Conservation (phyloP, 1,140 invertebrate species). For the Heliconius nattereri region DNA sequence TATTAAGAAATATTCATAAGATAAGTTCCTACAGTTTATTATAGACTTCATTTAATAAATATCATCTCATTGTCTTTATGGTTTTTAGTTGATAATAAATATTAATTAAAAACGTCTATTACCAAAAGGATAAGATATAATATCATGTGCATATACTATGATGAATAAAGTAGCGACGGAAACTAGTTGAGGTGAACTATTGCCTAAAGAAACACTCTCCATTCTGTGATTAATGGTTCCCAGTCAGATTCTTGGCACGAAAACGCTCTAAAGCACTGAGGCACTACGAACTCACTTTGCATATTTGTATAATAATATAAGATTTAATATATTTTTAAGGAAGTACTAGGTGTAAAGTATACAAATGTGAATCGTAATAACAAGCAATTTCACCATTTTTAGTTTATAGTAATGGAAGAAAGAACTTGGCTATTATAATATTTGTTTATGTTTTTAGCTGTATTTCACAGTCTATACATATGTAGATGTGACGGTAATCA, state of each 20-base stretch:
- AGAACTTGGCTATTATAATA: background rate
- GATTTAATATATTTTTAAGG: slow-evolving; percentile 6
- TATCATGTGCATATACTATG: background rate
- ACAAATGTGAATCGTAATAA: background rate
- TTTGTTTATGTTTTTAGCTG: background rate
- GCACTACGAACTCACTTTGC: slow-evolving; percentile 14
- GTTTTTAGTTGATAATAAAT: too few species aligned
- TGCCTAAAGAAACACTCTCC: slow-evolving; percentile 28
- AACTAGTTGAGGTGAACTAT: slow-evolving; percentile 12
- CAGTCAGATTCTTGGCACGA: slow-evolving; percentile 30
- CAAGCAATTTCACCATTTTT: background rate
- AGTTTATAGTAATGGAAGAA: background rate
- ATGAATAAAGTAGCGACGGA: slow-evolving; percentile 10
- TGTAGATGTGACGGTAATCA: too few species aligned
- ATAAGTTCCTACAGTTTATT: background rate
- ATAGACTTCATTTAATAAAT: too few species aligned
- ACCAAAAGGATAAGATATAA: background rate
- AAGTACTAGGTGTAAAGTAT: background rate
- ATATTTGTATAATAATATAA: slow-evolving; percentile 13
- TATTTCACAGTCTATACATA: too few species aligned
- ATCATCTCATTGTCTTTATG: too few species aligned
- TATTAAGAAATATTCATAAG: background rate
- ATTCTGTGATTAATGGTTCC: slow-evolving; percentile 23
- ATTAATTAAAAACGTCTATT: background rate
- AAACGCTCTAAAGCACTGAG: slow-evolving; percentile 29